Evolutionary conservation across 64 coral and sea anemone genomes (phyloP), one percentile per base, ranked within the genome.

Genomic region (Stichodactyla mertensii): DNA sequence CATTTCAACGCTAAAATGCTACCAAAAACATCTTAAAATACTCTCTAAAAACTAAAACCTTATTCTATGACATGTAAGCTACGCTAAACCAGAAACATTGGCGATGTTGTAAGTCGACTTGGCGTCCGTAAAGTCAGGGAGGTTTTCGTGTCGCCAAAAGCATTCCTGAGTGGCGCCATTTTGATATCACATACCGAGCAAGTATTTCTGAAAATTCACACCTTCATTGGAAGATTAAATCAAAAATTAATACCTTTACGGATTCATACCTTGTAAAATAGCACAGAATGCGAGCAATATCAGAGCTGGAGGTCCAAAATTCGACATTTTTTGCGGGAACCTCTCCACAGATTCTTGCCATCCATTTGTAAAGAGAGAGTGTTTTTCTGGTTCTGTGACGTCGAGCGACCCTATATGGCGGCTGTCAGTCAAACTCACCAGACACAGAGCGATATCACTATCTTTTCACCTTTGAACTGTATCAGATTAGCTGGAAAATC

Each of bases 111-210:
- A 61, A 51, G 55, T 18, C 83, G 54, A 55, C 9, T 45, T 61
- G 83, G 83, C 83, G 83, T 24, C 55, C 83, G 27, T 85, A 57
- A 31, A 85, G 14, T 55, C n/a, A 85, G 53, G 31, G 83, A 85
- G 60, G 83, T 19, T 56, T 61, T 85, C 83, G 4, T 85, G 83
- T 85, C 83, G 83, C 83, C 83, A 31, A 36, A 16, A 81, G 83
- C 83, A 85, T 85, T 85, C 83, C 83, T 24, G 6, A 58, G 10
- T 85, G 83, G 83, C 83, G 83, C 83, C 83, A 85, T 85, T 60
- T 85, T 85, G 83, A 61, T 85, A 55, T 85, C 16, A 20, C 83
- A 58, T 36, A 85, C 56, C 24, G 83, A 85, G 83, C 27, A 13
- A 36, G 55, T 84, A 85, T 28, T 51, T 85, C 28, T 64, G n/a